Evolutionary conservation across 2,888 invertebrate species (phyloP), one percentile per base, ranked within the genome.

Genomic region (Unio delphinus): DNA sequence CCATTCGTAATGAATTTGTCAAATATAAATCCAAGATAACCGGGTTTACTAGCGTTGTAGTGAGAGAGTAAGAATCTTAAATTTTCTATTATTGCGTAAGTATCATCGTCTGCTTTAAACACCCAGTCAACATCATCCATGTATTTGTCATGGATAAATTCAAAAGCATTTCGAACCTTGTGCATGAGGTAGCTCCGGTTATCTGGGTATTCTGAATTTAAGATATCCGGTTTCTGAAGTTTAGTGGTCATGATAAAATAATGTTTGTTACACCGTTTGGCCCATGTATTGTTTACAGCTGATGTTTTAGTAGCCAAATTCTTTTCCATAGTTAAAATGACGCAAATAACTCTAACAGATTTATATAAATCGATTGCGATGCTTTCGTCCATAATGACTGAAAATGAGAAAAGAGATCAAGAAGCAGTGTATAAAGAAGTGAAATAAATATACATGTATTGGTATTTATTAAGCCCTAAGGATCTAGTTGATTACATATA

Each of bases 101-200:
- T 98, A 87, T 99, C 98, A 89, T 98, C 98, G 86, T 99, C 98
- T 30, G 98, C 98, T 90, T 99, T 99, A 82, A 98, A 91, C 89
- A 99, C 97, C 97, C 97, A 98, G 90, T 98, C 98, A 3, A 95
- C 95, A 67, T 96, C 93, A 80, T 96, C 92, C 68, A 94, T 91
- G 88, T 97, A 85, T 64, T 97, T 92, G 80, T 95, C 92, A 87
- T 96, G 95, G 30, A 95, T 93, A 86, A 96, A 95, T 83, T 94
- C 93, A 89, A 96, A 97, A 0, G 97, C 96, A 83, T 94, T 95
- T 90, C 96, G 97, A 0, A 98, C 98, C 92, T 99, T 99, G 4
- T 94, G 96, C 97, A 98, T 98, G 26, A 99, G 92, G 87, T 94
- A 94, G 86, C 26, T 55, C 8, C 74, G 26, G 3, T 34, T 65